Conservation (phyloP, 2,113 vertebrate species). For the Maccullochella peelii region DNA sequence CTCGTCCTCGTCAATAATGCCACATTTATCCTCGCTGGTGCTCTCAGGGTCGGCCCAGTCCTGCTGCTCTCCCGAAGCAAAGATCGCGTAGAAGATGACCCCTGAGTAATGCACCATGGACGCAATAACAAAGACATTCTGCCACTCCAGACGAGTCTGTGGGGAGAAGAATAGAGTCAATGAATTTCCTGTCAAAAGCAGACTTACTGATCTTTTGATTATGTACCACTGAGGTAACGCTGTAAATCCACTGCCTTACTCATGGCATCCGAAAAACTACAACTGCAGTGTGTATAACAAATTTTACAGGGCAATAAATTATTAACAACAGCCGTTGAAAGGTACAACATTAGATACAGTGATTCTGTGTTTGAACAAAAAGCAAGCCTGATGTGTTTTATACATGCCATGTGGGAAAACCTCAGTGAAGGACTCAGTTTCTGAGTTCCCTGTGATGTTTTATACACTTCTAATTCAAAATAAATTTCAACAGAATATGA, state of each 20-base stretch:
- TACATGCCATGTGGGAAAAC: background rate
- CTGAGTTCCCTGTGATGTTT: background rate
- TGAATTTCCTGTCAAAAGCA: constrained; percentile 33
- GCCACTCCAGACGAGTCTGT: constrained; percentile 97
- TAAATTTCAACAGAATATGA: constrained; percentile 6
- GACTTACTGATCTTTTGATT: constrained; percentile 12
- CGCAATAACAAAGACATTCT: constrained; percentile 96
- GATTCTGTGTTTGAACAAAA: background rate
- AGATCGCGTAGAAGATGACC: constrained; percentile 96
- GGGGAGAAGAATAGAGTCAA: constrained; percentile 40
- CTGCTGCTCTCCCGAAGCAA: constrained; percentile 98
- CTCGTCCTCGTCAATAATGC: constrained; percentile 94
- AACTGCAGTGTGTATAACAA: constrained; percentile 19
- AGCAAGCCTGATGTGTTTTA: constrained; percentile 7
- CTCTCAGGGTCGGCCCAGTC: constrained; percentile 95
- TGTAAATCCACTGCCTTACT: constrained; percentile 34
- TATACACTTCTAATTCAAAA: background rate
- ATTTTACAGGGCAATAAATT: constrained; percentile 41
- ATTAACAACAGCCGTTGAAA: constrained; percentile 13
- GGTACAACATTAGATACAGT: constrained; percentile 22
- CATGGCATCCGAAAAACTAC: constrained; percentile 6
- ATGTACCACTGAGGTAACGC: constrained; percentile 1
- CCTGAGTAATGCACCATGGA: constrained; percentile 96
- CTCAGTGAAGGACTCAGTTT: background rate
- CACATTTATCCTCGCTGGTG: constrained; percentile 92